Conservation (phyloP, 2,888 invertebrate species). For the Ochropacha duplaris region DNA sequence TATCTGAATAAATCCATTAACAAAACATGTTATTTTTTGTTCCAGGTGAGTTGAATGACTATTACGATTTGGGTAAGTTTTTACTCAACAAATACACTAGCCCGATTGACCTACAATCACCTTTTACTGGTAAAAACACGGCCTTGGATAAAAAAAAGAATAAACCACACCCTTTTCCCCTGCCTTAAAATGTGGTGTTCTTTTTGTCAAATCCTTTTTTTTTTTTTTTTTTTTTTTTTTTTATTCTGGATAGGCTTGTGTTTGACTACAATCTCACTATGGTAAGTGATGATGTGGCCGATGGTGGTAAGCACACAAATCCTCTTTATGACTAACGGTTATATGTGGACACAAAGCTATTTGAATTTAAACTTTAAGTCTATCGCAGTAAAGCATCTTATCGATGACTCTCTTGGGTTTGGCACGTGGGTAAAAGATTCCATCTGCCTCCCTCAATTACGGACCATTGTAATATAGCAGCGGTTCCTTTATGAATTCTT, state of each 20-base stretch:
- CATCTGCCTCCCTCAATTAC: conserved; percentile 65
- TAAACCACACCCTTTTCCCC: conserved; percentile 2
- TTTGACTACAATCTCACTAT: no score
- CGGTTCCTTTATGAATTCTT: not conserved
- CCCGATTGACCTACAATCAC: conserved; percentile 22
- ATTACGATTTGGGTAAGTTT: conserved; percentile 4
- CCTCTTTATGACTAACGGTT: conserved; percentile 4
- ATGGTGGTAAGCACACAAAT: no score
- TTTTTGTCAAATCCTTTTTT: conserved; percentile 6
- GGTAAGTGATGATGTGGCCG: no score
- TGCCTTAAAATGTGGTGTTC: not conserved
- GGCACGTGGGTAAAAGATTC: conserved; percentile 55
- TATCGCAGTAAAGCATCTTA: not conserved
- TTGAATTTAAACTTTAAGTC: not conserved
- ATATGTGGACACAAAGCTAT: not conserved
- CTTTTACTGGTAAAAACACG: conserved; percentile 22
- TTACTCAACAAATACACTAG: not conserved
- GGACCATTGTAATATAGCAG: conserved; percentile 10
- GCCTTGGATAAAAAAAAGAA: conserved; percentile 25
- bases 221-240: no score
- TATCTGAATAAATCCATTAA: not conserved
- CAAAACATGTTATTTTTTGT: conserved; percentile 27
- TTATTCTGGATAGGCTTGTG: no score
- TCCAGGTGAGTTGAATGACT: conserved; percentile 38
- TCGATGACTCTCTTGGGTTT: conserved; percentile 11